Conservation (phyloP, 2,888 invertebrate genomes). For the Acleris holmiana region DNA sequence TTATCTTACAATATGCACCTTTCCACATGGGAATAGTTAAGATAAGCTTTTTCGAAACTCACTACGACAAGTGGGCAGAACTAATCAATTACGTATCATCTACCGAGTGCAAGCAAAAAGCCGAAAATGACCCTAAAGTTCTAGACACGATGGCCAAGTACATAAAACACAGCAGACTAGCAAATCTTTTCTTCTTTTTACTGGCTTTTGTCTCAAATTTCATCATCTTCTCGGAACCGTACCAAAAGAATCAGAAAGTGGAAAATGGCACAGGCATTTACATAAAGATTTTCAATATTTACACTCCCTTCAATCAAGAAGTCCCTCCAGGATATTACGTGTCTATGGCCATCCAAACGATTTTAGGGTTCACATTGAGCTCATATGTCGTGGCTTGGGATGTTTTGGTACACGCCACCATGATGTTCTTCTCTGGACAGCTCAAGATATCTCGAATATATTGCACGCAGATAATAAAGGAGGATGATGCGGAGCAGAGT, state of each 20-base stretch:
- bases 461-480: slow-evolving; percentile 49
- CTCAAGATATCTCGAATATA: slow-evolving; percentile 55
- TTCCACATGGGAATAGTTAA: slow-evolving; percentile 66
- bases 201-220: slow-evolving; percentile 59
- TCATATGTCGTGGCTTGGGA: slow-evolving; percentile 65
- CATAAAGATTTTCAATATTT: slow-evolving; percentile 55
- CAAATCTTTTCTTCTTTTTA: slow-evolving; percentile 61
- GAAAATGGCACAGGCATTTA: slow-evolving; percentile 59
- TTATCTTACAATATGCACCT: slow-evolving; percentile 62
- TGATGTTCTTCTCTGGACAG: slow-evolving; percentile 72
- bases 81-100: slow-evolving; percentile 58
- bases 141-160: slow-evolving; percentile 50
- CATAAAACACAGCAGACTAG: slow-evolving; percentile 53
- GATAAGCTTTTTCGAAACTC: slow-evolving; percentile 55
- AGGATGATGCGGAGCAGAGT: slow-evolving; percentile 40
- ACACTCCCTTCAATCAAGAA: slow-evolving; percentile 53
- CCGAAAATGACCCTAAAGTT: slow-evolving; percentile 43
- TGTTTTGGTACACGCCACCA: slow-evolving; percentile 57
- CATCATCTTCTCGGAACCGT: slow-evolving; percentile 60
- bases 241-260: slow-evolving; percentile 54
- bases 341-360: slow-evolving; percentile 59
- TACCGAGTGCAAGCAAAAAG: slow-evolving; percentile 53
- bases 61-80: slow-evolving; percentile 56
- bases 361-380: slow-evolving; percentile 58
- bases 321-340: slow-evolving; percentile 62